Evolutionary conservation across 1,140 invertebrate genomes (phyloP).

Genomic region (Euglossa dilemma): DNA sequence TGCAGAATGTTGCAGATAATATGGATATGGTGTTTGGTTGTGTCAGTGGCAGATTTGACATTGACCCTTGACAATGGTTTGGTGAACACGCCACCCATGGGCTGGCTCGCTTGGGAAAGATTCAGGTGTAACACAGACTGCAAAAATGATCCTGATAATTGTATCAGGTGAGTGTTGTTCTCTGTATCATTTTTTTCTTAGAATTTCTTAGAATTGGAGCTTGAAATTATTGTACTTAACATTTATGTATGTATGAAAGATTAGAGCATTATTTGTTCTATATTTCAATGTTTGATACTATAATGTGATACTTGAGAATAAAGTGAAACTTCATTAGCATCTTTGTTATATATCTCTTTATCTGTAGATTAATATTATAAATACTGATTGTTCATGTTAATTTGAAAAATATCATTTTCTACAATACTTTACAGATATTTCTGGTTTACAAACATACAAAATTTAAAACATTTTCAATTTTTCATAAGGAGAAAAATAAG

Average conservation of each 20-base stretch:
- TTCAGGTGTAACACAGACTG: constrained; percentile 97
- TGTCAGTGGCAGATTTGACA: constrained; percentile 49
- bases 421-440: neutral
- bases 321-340: constrained; percentile 53
- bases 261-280: neutral
- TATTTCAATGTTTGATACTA: neutral
- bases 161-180: constrained; percentile 89
- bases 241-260: neutral
- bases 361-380: neutral
- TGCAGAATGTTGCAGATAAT: constrained; percentile 65
- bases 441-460: neutral
- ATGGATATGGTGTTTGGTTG: constrained; percentile 64
- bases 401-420: neutral
- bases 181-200: neutral
- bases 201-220: neutral
- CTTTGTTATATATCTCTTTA: constrained; percentile 32
- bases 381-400: neutral
- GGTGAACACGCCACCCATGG: constrained; percentile 92
- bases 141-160: constrained; percentile 94
- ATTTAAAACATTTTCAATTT: neutral
- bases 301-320: constrained; percentile 27
- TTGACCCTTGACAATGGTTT: constrained; percentile 90
- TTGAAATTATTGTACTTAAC: neutral
- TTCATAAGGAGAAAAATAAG: neutral
- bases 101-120: constrained; percentile 96